Conservation (phyloP, 2,888 invertebrate genomes). For the Globia sparganii region DNA sequence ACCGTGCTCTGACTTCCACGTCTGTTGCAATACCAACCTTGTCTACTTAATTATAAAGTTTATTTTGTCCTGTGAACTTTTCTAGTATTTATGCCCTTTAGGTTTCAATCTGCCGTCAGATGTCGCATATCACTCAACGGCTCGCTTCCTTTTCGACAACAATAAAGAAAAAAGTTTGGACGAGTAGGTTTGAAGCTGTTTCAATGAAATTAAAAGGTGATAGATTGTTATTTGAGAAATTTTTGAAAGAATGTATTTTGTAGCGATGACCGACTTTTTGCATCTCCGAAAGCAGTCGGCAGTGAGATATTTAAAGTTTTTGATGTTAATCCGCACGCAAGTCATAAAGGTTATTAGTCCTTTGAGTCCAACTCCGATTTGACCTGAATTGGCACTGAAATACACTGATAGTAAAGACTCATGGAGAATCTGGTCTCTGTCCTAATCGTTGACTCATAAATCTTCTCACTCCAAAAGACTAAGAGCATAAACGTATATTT, state of each 20-base stretch:
- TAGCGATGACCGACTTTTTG: conserved; percentile 26
- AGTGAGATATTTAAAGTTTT: conserved; percentile 2
- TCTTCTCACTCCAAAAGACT: conserved; percentile 40
- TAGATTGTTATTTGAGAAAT: conserved; percentile 58
- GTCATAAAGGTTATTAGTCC: conserved; percentile 4
- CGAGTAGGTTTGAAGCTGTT: conserved; percentile 70
- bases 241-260: conserved; percentile 6
- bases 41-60: conserved; percentile 75
- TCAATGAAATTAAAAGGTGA: conserved; percentile 76
- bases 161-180: conserved; percentile 81
- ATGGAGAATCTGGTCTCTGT: conserved; percentile 35
- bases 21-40: conserved; percentile 76
- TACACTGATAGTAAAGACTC: conserved; percentile 7
- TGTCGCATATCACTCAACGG: conserved; percentile 89
- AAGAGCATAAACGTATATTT: conserved; percentile 40
- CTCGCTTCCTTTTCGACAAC: conserved; percentile 88
- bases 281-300: not conserved
- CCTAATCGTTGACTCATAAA: conserved; percentile 23
- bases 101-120: conserved; percentile 78
- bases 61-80: conserved; percentile 73
- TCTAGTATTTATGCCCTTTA: conserved; percentile 76
- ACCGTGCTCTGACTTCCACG: conserved; percentile 74
- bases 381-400: conserved; percentile 23
- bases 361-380: conserved; percentile 12
- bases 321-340: not conserved